phyloP scores from a whole-genome alignment of 2,113 vertebrate species.

The Myodes glareolus region DNA sequence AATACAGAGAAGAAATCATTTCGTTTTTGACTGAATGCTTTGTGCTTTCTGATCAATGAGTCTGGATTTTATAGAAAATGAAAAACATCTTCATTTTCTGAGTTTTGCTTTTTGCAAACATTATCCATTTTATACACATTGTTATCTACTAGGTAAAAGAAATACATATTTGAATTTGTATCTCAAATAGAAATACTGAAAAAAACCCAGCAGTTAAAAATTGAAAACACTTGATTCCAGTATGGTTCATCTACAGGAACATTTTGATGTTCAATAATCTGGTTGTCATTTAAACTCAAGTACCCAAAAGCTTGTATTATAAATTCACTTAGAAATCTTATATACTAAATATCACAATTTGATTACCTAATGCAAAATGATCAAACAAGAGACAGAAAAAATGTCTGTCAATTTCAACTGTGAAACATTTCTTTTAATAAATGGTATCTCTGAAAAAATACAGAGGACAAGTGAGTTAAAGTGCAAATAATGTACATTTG shows the following conservation, averaged over 20 bases:
- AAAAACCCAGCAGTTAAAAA: constrained; percentile 29
- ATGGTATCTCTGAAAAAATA: not conserved
- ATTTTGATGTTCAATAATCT: not conserved
- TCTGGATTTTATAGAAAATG: constrained; percentile 41
- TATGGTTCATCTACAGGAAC: not conserved
- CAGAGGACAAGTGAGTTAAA: not conserved
- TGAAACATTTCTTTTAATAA: constrained; percentile 30
- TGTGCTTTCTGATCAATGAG: constrained; percentile 1
- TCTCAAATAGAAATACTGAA: not conserved
- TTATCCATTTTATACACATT: not conserved
- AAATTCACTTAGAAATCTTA: not conserved
- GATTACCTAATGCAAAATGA: not conserved
- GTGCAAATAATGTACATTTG: not conserved
- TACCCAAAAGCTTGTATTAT: constrained; percentile 21
- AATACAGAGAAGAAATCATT: not conserved
- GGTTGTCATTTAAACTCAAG: not conserved
- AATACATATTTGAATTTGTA: constrained; percentile 24
- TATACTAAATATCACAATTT: not conserved
- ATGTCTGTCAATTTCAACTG: not conserved
- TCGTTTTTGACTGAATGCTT: not conserved
- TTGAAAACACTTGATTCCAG: not conserved
- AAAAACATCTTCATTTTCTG: constrained; percentile 34
- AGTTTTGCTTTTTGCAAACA: not conserved
- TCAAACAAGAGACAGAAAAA: not conserved
- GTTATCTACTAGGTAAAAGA: not conserved